Base-by-base conservation (phyloP, 2,113 vertebrate species). In the Phasianus colchicus region DNA sequence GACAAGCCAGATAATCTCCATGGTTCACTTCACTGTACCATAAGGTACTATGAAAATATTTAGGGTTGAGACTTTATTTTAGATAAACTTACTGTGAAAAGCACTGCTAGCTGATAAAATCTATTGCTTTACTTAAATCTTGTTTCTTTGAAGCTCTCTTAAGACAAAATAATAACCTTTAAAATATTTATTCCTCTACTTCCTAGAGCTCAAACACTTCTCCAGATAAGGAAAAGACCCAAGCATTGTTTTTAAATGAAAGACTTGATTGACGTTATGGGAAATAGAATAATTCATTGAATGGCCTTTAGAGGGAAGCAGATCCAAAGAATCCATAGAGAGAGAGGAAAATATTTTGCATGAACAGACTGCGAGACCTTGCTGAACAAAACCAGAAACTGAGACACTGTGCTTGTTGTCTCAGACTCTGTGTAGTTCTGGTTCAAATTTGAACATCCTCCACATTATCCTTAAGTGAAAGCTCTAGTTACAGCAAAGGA, bases 301-400 rank as follows among this genome's bases (percentile, higher is more conserved):
- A 58, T 10, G 64, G 91, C 96, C 97, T 97, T 93, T 61, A 97
- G 97, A 67, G 88, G 97, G 96, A 74, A 95, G 97, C 96, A 98
- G 95, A 97, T 36, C 34, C 96, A 94, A 97, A 92, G 80, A 66
- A 89, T 91, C 82, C 5, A 4, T 1, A 17, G 32, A 76, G 18
- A 48, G 7, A 57, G 45, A 36, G 29, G 16, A 38, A 47, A 85
- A 6, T 16, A 6, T 85, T 89, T 66, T 60, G 36, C 6, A 10
- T 47, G 60, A 80, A 20, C 24, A 43, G 16, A 20, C 38, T 69
- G 60, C 4, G 15, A 34, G n/a, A 32, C 52, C 40, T 67, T 21
- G 18, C 45, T 52, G 60, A 76, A 29, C 14, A 58, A 81, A 78
- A 52, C 18, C 9, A 4, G 1, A 74, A 36, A 4, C 38, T 36